These are phyloP conservation scores for Psittacula derbiana DNA, from an alignment of 2,797 vertebrate species.

Conservation along the genomic window DNA sequence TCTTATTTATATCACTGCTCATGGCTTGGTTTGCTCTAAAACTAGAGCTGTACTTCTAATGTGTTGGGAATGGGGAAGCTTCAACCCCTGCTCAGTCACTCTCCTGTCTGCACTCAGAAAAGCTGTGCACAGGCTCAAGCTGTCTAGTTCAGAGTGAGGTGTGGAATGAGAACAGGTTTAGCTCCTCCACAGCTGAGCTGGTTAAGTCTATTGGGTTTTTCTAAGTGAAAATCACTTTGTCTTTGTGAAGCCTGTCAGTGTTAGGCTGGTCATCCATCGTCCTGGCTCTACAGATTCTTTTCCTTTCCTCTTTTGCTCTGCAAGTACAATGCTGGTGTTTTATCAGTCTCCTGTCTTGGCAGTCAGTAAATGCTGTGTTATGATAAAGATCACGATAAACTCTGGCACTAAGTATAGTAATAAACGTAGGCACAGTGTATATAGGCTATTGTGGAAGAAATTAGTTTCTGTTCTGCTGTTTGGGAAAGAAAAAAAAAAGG, in stretches of 20 bases:
- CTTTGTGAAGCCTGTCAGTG: neutral
- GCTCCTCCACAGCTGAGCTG: neutral
- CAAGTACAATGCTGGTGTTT: neutral
- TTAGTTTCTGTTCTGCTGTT: neutral
- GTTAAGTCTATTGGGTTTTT: neutral
- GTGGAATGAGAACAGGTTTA: neutral
- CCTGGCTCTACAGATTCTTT: neutral
- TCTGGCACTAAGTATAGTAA: neutral
- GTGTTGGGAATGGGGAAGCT: neutral
- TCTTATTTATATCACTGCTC: neutral
- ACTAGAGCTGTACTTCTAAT: neutral
- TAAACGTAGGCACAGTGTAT: neutral
- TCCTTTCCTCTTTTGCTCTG: neutral
- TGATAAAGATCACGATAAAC: neutral
- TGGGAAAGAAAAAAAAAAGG: neutral
- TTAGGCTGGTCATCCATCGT: neutral
- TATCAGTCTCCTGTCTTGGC: neutral
- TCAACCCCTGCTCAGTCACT: fast-evolving
- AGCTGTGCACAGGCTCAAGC: neutral
- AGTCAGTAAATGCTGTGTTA: neutral
- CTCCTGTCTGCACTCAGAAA: neutral
- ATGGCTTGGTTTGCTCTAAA: neutral
- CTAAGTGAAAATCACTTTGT: neutral
- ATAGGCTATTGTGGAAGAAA: neutral
- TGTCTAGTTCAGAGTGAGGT: neutral